Conservation (phyloP, 2,113 vertebrate species). For the Nanger granti region DNA sequence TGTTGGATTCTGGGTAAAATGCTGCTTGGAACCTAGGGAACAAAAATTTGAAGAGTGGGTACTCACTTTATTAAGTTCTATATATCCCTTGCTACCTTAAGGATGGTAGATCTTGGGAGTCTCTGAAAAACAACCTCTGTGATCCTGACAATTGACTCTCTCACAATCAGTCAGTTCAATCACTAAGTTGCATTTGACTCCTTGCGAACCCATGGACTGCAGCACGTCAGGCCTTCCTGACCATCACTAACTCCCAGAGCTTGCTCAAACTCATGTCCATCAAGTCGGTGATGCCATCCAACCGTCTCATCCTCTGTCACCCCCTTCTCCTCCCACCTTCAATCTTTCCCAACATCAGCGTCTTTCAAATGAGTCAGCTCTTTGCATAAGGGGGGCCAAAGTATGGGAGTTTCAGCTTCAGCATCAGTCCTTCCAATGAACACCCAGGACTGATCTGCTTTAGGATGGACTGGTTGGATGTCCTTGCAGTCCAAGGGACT, state of each 20-base stretch:
- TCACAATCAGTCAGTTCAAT: not conserved
- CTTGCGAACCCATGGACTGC: not conserved
- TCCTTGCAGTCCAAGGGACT: not conserved
- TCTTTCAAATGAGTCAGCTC: not conserved
- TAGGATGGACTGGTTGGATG: not conserved
- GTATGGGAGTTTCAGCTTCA: not conserved
- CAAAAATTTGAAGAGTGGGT: not conserved
- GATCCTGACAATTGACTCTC: not conserved
- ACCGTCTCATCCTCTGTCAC: not conserved
- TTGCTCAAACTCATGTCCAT: not conserved
- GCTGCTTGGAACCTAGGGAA: not conserved
- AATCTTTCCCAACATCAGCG: not conserved
- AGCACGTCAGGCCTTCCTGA: not conserved
- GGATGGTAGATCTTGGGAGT: not conserved
- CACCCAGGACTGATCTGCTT: not conserved
- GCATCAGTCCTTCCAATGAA: not conserved
- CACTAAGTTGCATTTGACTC: accelerated
- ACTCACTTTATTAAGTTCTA: not conserved
- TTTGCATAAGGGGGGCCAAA: not conserved
- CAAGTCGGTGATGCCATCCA: not conserved
- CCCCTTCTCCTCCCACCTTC: not conserved
- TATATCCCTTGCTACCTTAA: not conserved
- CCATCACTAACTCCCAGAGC: not conserved
- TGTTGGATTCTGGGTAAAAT: not conserved
- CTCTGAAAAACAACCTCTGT: not conserved